Percentiles rank a stretch among this genome's conserved stretches.
phyloP scores from a whole-genome alignment of 2,797 vertebrate genomes.

The Poecile montanus region DNA sequence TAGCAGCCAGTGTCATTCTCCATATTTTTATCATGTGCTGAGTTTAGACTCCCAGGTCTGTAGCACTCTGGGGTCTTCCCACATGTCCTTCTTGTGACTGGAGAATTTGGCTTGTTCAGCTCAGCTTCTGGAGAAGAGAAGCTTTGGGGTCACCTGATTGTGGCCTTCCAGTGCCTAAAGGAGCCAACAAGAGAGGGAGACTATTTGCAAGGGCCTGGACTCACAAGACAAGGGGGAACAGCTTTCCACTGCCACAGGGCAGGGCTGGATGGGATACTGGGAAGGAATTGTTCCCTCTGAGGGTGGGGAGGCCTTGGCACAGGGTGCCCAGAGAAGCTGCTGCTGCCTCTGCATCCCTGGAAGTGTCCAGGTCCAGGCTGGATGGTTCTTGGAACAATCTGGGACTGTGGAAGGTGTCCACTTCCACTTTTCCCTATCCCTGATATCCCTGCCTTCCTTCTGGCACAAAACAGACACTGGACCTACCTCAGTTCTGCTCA shows the following conservation, averaged over 20 bases:
- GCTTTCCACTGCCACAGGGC: neutral
- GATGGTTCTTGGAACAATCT: accelerated
- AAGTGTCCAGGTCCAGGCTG: accelerated
- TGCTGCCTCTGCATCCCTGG: neutral
- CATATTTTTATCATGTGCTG: neutral
- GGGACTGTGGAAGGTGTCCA: accelerated
- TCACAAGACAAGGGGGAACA: accelerated
- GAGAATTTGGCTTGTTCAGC: neutral
- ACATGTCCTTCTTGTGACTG: neutral
- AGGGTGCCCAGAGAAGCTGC: neutral
- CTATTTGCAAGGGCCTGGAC: accelerated
- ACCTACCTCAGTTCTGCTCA: neutral
- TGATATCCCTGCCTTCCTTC: neutral
- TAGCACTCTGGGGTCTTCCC: accelerated
- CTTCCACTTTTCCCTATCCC: neutral
- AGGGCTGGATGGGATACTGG: accelerated
- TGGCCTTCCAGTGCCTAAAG: neutral
- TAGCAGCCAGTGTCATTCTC: neutral
- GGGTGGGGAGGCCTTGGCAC: neutral
- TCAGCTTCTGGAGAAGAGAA: neutral
- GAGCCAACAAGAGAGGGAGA: accelerated
- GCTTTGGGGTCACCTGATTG: neutral
- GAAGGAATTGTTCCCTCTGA: neutral
- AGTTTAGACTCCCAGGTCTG: neutral
- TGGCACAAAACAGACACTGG: neutral